Conservation (phyloP, 2,113 vertebrate genomes). For the Symphodus melops region DNA sequence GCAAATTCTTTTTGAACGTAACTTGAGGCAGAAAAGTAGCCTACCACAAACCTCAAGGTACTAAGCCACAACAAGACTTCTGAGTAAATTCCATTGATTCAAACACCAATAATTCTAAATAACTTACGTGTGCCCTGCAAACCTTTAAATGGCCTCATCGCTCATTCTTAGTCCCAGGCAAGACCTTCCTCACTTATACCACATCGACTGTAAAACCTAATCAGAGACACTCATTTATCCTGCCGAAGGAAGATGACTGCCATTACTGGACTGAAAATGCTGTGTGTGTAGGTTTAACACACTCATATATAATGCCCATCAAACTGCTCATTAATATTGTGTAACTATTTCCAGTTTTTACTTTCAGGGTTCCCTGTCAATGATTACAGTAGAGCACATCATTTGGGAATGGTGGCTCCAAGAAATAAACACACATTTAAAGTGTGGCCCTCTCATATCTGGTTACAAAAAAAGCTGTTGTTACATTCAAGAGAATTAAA, state of each 20-base stretch:
- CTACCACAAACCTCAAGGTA: not conserved
- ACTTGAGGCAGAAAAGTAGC: conserved; percentile 10
- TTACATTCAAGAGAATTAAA: not conserved
- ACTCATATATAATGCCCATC: conserved; percentile 62
- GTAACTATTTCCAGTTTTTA: conserved; percentile 46
- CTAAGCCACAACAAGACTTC: conserved; percentile 35
- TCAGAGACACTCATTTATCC: conserved; percentile 60
- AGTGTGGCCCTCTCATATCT: conserved; percentile 8
- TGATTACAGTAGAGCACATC: conserved; percentile 6
- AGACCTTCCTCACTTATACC: conserved; percentile 55
- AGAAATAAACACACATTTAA: not conserved
- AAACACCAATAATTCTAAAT: conserved; percentile 63
- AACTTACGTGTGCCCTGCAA: conserved; percentile 57
- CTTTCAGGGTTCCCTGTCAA: not conserved
- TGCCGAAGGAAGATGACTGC: conserved; percentile 49
- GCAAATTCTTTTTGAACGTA: conserved; percentile 18
- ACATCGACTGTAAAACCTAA: conserved; percentile 52
- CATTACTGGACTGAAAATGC: conserved; percentile 62
- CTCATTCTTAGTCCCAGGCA: conserved; percentile 49
- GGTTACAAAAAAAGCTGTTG: not conserved
- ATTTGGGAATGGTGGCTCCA: conserved; percentile 35
- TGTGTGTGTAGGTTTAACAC: conserved; percentile 62
- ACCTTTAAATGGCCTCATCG: conserved; percentile 58
- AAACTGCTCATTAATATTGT: conserved; percentile 68
- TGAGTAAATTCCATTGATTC: conserved; percentile 62